Percentiles rank a stretch among this genome's conserved stretches.
Evolutionary conservation across 2,888 invertebrate species (phyloP).

Genomic region (Smittia sp.): DNA sequence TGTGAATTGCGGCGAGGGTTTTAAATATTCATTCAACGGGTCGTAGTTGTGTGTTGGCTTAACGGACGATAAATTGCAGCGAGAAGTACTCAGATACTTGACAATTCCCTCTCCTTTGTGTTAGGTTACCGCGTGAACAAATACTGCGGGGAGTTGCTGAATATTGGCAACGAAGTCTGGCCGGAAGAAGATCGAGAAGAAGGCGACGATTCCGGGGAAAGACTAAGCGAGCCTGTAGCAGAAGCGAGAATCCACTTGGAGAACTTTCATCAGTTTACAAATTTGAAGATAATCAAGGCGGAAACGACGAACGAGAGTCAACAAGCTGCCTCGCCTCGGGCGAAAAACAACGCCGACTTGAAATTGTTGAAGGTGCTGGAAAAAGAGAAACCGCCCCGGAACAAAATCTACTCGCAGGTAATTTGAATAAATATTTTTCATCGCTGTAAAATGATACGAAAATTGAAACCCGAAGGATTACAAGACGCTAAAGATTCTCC

Average conservation of each 20-base stretch:
- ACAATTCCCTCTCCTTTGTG: conserved; percentile 44
- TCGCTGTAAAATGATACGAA: no score
- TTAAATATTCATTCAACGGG: conserved; percentile 48
- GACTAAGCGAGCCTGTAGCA: conserved; percentile 44
- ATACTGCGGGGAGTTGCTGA: conserved; percentile 59
- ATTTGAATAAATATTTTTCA: neutral
- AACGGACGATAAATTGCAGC: neutral
- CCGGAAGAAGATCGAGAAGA: neutral
- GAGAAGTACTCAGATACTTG: neutral
- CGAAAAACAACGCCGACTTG: neutral
- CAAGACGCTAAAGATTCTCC: conserved; percentile 46
- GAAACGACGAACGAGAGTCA: conserved; percentile 35
- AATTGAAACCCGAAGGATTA: conserved; percentile 44
- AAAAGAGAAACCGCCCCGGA: neutral
- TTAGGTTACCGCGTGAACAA: conserved; percentile 57
- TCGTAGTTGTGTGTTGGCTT: conserved; percentile 46
- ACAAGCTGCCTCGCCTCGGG: conserved; percentile 4
- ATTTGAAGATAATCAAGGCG: conserved; percentile 46
- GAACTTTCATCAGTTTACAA: conserved; percentile 44
- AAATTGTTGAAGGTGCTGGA: neutral
- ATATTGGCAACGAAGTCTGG: conserved; percentile 50
- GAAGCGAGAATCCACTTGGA: conserved; percentile 45
- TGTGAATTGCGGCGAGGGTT: conserved; percentile 47
- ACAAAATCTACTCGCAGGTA: conserved; percentile 46
- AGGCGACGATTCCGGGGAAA: neutral